A percentile compares a stretch with the other conserved stretches of the same genome.
Conservation (phyloP, 1,140 invertebrate species). For the Reticulitermes speratus region DNA sequence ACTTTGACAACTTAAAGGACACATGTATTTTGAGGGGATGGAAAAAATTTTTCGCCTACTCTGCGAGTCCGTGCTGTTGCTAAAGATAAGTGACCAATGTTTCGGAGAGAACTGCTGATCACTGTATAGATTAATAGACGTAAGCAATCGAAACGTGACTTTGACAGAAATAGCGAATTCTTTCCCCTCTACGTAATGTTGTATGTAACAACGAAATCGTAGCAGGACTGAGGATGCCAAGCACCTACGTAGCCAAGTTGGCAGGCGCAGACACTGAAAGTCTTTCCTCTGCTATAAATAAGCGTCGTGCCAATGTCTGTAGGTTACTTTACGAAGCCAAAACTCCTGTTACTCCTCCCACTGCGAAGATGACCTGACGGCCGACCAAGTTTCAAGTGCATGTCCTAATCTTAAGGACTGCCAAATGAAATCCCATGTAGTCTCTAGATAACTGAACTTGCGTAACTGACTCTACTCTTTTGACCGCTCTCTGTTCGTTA, state of each 20-base stretch:
- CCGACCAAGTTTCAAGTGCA: neutral
- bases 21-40: too few species aligned
- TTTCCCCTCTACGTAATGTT: neutral
- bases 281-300: neutral
- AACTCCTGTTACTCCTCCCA: neutral
- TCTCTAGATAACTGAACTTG: too few species aligned
- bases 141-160: neutral
- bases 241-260: neutral
- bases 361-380: neutral
- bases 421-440: too few species aligned
- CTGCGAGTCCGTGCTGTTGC: too few species aligned
- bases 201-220: neutral
- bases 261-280: neutral
- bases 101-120: too few species aligned
- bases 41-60: too few species aligned
- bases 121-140: too few species aligned
- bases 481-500: too few species aligned
- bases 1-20: too few species aligned
- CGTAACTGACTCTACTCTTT: too few species aligned
- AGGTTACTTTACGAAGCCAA: neutral
- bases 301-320: neutral
- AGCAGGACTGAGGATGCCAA: neutral
- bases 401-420: neutral
- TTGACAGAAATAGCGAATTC: conserved; percentile 1
- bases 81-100: too few species aligned